Percentiles rank a stretch among this genome's conserved stretches.
Evolutionary conservation across 2,888 invertebrate genomes (phyloP).

Genomic region (Lepidochrysops patricia): DNA sequence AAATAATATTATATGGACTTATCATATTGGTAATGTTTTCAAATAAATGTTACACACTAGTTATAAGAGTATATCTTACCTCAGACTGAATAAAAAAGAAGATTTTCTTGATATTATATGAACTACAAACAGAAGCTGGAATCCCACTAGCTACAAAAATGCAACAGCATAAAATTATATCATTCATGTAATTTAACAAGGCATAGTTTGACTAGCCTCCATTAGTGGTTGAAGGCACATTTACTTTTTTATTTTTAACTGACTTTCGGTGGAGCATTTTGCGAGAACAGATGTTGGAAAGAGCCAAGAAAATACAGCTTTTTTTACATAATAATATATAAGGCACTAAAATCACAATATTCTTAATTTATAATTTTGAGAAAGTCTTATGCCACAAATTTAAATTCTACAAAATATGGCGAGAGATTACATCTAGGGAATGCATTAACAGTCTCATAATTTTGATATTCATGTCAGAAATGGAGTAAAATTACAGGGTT

Average conservation of each 20-base stretch:
- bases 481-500: too few species aligned
- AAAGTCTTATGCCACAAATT: slow-evolving; percentile 18
- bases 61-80: too few species aligned
- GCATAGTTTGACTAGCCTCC: too few species aligned
- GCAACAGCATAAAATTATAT: too few species aligned
- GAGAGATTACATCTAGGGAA: slow-evolving; percentile 39
- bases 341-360: slow-evolving; percentile 57
- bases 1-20: slow-evolving; percentile 2
- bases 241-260: too few species aligned
- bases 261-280: too few species aligned
- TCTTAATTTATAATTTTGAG: slow-evolving; percentile 22
- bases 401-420: slow-evolving; percentile 19
- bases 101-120: too few species aligned
- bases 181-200: too few species aligned
- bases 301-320: slow-evolving; percentile 17
- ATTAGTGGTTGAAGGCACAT: too few species aligned
- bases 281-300: slow-evolving; percentile 8
- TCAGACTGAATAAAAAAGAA: too few species aligned
- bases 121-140: too few species aligned
- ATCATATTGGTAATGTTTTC: slow-evolving; percentile 7
- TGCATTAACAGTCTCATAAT: slow-evolving; percentile 41
- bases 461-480: slow-evolving; percentile 13
- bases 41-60: slow-evolving; percentile 1
- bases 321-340: slow-evolving; percentile 33
- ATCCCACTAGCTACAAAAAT: too few species aligned